Evolutionary conservation across 2,113 vertebrate genomes (phyloP), one percentile per base, ranked within the genome.

Genomic region (Apeltes quadracus): DNA sequence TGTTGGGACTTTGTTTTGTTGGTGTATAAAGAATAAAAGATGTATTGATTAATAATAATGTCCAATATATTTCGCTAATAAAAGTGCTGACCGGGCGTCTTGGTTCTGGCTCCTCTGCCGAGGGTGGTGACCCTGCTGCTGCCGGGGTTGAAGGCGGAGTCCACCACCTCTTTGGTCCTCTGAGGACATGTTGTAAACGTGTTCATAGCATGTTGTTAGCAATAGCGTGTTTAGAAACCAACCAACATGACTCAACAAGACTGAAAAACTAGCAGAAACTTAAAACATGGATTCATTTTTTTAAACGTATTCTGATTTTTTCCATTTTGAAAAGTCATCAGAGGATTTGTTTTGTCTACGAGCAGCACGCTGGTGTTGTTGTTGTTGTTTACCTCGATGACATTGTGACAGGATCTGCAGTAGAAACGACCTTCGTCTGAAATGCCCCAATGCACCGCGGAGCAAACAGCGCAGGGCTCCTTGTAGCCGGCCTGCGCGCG

Each of bases 391-490:
- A 99, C 98, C 88, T 99, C 98, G 65, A 94, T 97, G 62, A 98
- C 92, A 36, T 94, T 96, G 91, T 97, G 97, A 34, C 98, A 99
- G 78, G 93, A 94, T 61, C 82, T 95, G 73, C 98, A 99, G 71
- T 95, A 99, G 87, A 95, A 99, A 27, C 90, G 91, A 46, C 95
- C 94, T 85, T 95, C 96, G 0, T 98, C 96, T 1, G 96, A 95
- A 36, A 98, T 56, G 1, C 95, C 96, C 98, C 97, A 99, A 43
- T 94, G 89, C 57, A 98, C 93, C 0, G 90, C 94, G 0, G 90
- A 91, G 41, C 97, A 99, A n/a, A 93, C 94, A 0, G 68, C 79
- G 48, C 98, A 99, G 7, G 94, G 89, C 39, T 95, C 94, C 14
- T 65, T 87, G 90, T 94, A 97, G 14, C 90, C 93, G 5, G 82